phyloP scores from a whole-genome alignment of 1,140 invertebrate species.

The Neodiprion pinetum region DNA sequence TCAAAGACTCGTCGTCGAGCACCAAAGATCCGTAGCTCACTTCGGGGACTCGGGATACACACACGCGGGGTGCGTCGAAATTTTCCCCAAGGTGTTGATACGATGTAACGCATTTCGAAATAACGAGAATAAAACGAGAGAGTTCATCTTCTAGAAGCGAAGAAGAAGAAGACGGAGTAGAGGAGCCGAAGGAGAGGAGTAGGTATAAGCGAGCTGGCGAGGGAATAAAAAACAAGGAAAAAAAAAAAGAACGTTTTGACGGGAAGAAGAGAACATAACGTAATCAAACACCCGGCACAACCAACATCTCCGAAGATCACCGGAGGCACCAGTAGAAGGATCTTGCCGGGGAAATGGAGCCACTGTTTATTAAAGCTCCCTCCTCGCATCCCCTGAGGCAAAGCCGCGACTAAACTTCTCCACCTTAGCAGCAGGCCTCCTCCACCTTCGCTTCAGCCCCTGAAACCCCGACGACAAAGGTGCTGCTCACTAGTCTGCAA shows the following conservation, averaged over 20 bases:
- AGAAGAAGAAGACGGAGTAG: not conserved
- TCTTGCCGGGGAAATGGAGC: constrained; percentile 4
- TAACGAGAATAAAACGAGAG: not conserved
- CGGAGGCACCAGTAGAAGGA: not conserved
- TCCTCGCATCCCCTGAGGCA: not conserved
- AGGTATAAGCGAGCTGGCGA: not conserved
- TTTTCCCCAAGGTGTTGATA: not conserved
- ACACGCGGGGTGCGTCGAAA: not conserved
- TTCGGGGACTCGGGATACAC: no score
- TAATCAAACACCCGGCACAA: constrained; percentile 7
- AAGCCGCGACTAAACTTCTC: not conserved
- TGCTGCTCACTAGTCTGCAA: no score
- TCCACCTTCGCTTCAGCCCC: no score
- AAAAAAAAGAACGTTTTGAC: not conserved
- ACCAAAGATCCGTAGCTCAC: not conserved
- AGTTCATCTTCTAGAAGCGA: no score
- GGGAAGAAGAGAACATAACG: constrained; percentile 2
- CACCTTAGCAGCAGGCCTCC: not conserved
- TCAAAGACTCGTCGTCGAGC: not conserved
- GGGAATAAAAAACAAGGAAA: not conserved
- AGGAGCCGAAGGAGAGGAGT: no score
- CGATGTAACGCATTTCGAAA: not conserved
- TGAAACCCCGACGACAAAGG: no score
- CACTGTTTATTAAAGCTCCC: constrained; percentile 5
- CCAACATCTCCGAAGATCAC: constrained; percentile 4